Evolutionary conservation across 2,888 invertebrate species (phyloP).

Genomic region (Suillia variegata): DNA sequence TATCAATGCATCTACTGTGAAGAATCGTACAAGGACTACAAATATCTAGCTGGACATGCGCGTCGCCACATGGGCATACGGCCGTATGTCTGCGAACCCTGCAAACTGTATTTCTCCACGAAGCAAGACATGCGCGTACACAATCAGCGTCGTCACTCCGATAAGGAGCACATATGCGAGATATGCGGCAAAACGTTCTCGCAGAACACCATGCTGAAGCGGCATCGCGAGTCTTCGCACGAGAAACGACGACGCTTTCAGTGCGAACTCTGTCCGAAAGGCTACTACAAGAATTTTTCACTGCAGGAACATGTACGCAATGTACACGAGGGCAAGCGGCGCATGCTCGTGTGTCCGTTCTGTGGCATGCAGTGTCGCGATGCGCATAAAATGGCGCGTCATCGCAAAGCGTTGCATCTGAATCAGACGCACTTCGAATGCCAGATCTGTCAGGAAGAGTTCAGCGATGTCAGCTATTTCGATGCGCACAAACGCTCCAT

Average conservation of each 20-base stretch:
- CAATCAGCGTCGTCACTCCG: slow-evolving; percentile 50
- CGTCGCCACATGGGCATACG: slow-evolving; percentile 54
- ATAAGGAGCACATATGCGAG: slow-evolving; percentile 53
- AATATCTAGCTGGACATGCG: slow-evolving; percentile 52
- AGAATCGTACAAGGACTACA: slow-evolving; percentile 51
- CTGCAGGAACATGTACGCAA: slow-evolving; percentile 53
- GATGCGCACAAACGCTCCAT: slow-evolving; percentile 55
- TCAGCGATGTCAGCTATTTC: slow-evolving; percentile 53
- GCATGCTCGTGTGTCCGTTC: slow-evolving; percentile 52
- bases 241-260: slow-evolving; percentile 52
- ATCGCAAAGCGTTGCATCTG: slow-evolving; percentile 51
- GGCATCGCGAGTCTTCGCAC: slow-evolving; percentile 53
- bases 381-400: slow-evolving; percentile 54
- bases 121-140: slow-evolving; percentile 53
- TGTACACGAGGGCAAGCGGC: slow-evolving; percentile 51
- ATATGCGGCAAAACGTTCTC: slow-evolving; percentile 53
- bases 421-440: slow-evolving; percentile 49
- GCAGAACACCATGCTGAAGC: slow-evolving; percentile 51
- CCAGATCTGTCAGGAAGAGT: slow-evolving; percentile 50
- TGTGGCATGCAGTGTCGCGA: slow-evolving; percentile 55
- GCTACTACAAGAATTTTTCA: slow-evolving; percentile 54
- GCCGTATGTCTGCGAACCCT: slow-evolving; percentile 51
- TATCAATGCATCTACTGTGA: slow-evolving; percentile 51
- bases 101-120: slow-evolving; percentile 52
- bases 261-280: slow-evolving; percentile 48